phyloP scores from a whole-genome alignment of 2,797 vertebrate species.

The Oreortyx pictus region DNA sequence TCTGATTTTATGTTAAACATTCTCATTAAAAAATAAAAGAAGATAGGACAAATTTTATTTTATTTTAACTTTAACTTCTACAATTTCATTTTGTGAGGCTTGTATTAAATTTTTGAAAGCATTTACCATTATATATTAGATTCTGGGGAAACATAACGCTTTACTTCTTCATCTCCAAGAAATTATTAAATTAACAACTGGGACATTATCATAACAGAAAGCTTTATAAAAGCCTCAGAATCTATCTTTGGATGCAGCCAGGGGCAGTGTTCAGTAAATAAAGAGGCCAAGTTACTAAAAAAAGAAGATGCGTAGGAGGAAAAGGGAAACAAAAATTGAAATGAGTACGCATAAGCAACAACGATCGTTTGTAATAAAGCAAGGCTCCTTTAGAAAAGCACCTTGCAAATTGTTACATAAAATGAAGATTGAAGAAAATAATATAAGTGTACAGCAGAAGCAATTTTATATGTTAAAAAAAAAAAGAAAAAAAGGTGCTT shows the following conservation, averaged over 20 bases:
- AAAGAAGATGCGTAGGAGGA: neutral
- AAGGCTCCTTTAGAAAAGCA: neutral
- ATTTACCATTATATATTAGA: neutral
- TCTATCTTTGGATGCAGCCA: neutral
- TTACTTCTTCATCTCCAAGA: neutral
- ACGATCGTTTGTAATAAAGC: neutral
- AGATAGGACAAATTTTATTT: too few relatives aligned
- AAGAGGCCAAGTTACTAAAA: constrained; percentile 44
- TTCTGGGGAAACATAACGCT: neutral
- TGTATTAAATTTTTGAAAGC: neutral
- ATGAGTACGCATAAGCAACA: neutral
- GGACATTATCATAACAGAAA: constrained; percentile 7
- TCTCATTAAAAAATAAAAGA: neutral
- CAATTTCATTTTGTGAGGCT: neutral
- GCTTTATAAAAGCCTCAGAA: constrained; percentile 17
- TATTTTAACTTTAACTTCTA: neutral
- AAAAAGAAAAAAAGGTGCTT: neutral
- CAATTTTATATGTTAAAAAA: neutral
- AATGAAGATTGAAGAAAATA: neutral
- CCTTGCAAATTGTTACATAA: neutral
- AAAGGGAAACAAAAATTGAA: neutral
- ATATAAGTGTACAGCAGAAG: neutral
- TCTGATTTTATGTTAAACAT: neutral
- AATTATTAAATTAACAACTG: constrained; percentile 17
- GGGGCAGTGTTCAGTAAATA: constrained; percentile 37